phyloP scores from a whole-genome alignment of 2,888 invertebrate genomes.

The Gerris lacustris region DNA sequence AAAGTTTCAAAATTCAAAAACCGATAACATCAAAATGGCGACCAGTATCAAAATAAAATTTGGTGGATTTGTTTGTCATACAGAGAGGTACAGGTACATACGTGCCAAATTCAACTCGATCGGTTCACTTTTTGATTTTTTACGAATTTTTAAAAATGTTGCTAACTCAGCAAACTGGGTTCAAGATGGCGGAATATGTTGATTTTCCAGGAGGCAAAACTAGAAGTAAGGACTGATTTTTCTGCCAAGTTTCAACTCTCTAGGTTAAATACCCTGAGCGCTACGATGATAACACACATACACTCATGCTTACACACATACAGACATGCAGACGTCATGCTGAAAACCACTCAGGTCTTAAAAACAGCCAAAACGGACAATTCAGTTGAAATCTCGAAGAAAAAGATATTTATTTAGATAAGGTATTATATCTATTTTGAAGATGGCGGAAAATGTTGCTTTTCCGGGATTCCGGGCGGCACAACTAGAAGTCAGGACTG shows the following conservation, averaged over 20 bases:
- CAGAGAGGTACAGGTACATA: not conserved
- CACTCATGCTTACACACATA: no score
- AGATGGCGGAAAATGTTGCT: no score
- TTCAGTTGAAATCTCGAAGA: not conserved
- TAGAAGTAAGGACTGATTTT: no score
- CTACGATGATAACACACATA: no score
- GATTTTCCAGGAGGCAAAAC: not conserved
- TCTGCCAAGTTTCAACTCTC: no score
- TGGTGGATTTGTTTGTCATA: not conserved
- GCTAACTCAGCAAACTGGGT: not conserved
- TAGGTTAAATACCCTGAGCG: no score
- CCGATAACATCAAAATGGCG: no score
- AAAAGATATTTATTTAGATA: not conserved
- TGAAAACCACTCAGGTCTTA: not conserved
- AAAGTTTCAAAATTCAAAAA: no score
- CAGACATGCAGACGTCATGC: not conserved
- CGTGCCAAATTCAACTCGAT: not conserved
- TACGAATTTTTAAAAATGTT: not conserved
- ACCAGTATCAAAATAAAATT: no score
- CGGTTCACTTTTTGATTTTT: not conserved
- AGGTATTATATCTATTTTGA: not conserved
- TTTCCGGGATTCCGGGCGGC: not conserved
- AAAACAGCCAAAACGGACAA: not conserved
- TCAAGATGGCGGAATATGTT: not conserved
- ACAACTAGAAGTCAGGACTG: not conserved